phyloP scores from a whole-genome alignment of 2,888 invertebrate species.

The Rhorus exstirpatorius region DNA sequence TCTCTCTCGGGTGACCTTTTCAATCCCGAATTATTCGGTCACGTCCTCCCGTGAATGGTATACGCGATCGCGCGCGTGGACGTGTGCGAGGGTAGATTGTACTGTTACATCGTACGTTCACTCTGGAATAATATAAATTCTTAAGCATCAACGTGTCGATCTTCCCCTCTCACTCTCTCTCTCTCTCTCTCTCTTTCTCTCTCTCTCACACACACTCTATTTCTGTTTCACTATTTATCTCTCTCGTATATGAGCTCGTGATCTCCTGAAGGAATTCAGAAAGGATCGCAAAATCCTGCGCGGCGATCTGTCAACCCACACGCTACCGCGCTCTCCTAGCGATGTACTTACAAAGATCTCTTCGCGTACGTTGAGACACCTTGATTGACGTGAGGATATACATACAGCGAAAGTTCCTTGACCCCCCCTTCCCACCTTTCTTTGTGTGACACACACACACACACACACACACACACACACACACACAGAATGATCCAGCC shows the following conservation, averaged over 20 bases:
- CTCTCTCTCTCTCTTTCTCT: conserved; percentile 7
- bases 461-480: not conserved
- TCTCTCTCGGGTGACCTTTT: conserved; percentile 67
- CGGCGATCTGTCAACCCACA: conserved; percentile 64
- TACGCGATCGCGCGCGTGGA: conserved; percentile 39
- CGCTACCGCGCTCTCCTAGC: conserved; percentile 57
- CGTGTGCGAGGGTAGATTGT: conserved; percentile 70
- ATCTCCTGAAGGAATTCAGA: conserved; percentile 30
- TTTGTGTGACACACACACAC: not conserved
- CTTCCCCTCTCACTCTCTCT: conserved; percentile 23
- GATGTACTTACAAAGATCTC: conserved; percentile 29
- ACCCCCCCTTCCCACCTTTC: conserved; percentile 19
- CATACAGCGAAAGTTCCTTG: conserved; percentile 53
- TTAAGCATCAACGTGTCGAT: conserved; percentile 57
- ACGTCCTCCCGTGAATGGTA: conserved; percentile 46
- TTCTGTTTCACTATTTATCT: not conserved
- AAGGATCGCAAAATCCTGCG: conserved; percentile 52
- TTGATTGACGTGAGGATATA: conserved; percentile 66
- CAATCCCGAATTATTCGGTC: conserved; percentile 65
- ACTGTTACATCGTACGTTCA: conserved; percentile 69
- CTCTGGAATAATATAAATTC: conserved; percentile 66
- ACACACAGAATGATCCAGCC: conserved; percentile 26
- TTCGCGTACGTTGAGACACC: conserved; percentile 52
- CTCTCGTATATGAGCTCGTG: conserved; percentile 14
- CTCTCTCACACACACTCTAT: not conserved